phyloP scores from a whole-genome alignment of 2,888 invertebrate genomes.

The Drosophila paracracens region DNA sequence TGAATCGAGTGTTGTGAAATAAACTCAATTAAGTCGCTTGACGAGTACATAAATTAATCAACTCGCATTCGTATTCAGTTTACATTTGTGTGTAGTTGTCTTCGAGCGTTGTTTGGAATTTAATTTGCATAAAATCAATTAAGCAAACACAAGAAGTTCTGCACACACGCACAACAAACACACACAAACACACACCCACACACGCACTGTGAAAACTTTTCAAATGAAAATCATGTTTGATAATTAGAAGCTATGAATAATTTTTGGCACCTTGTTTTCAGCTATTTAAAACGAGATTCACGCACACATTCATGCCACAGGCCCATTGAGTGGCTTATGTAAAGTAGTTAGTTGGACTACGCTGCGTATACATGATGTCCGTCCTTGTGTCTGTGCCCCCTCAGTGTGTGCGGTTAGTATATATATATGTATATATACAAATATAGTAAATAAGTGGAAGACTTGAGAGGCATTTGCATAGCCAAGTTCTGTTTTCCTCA shows the following conservation, averaged over 20 bases:
- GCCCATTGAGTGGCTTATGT: constrained; percentile 71
- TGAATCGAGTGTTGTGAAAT: constrained; percentile 13
- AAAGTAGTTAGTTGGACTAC: constrained; percentile 63
- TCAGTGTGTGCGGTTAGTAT: not conserved
- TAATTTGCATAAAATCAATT: constrained; percentile 80
- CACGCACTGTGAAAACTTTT: constrained; percentile 40
- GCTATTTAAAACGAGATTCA: constrained; percentile 59
- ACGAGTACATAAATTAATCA: constrained; percentile 71
- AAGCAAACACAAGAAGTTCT: constrained; percentile 53
- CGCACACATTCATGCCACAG: constrained; percentile 22
- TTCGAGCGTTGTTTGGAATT: constrained; percentile 37
- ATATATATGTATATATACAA: not conserved
- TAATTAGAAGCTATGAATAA: constrained; percentile 82
- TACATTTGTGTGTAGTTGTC: constrained; percentile 31
- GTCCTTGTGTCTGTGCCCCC: not conserved
- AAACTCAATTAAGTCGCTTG: constrained; percentile 47
- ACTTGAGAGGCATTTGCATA: constrained; percentile 53
- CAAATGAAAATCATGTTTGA: constrained; percentile 78
- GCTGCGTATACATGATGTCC: constrained; percentile 63
- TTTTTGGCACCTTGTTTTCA: constrained; percentile 76
- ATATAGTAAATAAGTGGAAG: constrained; percentile 21
- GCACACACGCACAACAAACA: constrained; percentile 15
- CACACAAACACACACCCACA: constrained; percentile 20
- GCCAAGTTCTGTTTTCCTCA: constrained; percentile 51
- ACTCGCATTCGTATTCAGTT: constrained; percentile 17